Percentiles rank a stretch among this genome's conserved stretches.
Evolutionary conservation across 2,888 invertebrate genomes (phyloP).

Genomic region (Diplolepis rosae): DNA sequence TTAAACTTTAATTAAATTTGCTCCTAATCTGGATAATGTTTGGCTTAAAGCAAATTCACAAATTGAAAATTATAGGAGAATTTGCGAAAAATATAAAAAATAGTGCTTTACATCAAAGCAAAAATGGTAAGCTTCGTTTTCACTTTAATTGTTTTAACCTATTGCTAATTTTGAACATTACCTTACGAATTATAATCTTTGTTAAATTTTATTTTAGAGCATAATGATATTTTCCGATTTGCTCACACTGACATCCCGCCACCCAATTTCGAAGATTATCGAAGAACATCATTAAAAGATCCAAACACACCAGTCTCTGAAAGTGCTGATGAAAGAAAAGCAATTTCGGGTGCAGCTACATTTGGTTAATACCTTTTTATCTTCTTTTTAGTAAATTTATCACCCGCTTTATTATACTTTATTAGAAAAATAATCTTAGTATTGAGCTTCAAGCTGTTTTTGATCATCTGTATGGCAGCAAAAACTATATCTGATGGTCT

Average conservation of each 20-base stretch:
- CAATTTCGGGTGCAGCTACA: conserved; percentile 75
- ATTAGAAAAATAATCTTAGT: neutral
- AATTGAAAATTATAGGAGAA: neutral
- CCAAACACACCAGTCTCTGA: conserved; percentile 64
- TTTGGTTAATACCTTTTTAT: conserved; percentile 70
- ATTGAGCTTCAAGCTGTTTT: neutral
- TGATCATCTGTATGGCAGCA: no score
- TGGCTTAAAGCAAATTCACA: neutral
- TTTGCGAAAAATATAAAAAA: neutral
- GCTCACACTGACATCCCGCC: conserved; percentile 77
- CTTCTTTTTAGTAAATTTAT: neutral
- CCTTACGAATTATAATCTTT: neutral
- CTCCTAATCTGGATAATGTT: neutral
- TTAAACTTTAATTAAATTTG: neutral
- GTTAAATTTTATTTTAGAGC: neutral
- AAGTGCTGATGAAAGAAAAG: conserved; percentile 72
- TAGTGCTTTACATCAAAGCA: neutral
- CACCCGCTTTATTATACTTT: neutral
- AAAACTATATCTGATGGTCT: neutral
- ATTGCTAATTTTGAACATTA: neutral
- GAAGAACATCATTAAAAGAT: conserved; percentile 72
- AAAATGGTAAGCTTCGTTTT: neutral
- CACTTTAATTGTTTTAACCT: neutral
- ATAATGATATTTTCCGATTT: neutral
- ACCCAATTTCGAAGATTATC: conserved; percentile 77